Base-by-base conservation (phyloP, 2,888 invertebrate species). In the Stegana nigrithorax region DNA sequence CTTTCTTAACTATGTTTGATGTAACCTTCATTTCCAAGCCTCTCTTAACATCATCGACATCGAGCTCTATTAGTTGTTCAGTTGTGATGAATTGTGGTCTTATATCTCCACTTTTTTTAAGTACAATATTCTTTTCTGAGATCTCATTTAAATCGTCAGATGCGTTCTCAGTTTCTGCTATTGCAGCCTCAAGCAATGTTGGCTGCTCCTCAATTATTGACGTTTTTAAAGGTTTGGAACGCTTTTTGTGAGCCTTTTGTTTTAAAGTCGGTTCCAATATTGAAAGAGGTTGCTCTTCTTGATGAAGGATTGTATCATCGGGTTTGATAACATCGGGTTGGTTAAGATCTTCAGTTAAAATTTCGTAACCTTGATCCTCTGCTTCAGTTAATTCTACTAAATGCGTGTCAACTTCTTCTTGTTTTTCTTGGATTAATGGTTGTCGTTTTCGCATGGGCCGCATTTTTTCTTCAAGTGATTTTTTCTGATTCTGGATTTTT, bases 1-100 rank as follows among this genome's bases (percentile, higher is more conserved):
- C 83, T 63, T 86, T 86, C 64, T 85, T 86, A 39, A 85, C 84
- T 59, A 87, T 85, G 72, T 88, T 88, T 0, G 89, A 88, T 29
- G 85, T 82, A 47, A 88, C 76, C 71, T 88, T 89, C 69, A 90
- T 86, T 69, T 87, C 88, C 66, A 89, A 88, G 66, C 88, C 88
- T 73, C 88, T 88, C 78, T 88, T 88, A 57, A 87, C 87, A 60
- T 85, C 81, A 60, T 86, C 83, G 12, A 86, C 83, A 69, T 84
- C 85, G 42, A 84, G 78, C 60, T 83, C 82, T 44, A 81, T 81
- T 10, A 84, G 70, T 71, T 83, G 82, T 65, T 83, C 82, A 12
- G 83, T 84, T 27, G 84, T 84, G 2, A 82, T 83, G 64, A 76
- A 82, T 69, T 84, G 79, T 47, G 82, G 83, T 73, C 80, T 75